Evolutionary conservation across 2,797 vertebrate genomes (phyloP), one percentile per base, ranked within the genome.

Genomic region (Gorsachius magnificus): DNA sequence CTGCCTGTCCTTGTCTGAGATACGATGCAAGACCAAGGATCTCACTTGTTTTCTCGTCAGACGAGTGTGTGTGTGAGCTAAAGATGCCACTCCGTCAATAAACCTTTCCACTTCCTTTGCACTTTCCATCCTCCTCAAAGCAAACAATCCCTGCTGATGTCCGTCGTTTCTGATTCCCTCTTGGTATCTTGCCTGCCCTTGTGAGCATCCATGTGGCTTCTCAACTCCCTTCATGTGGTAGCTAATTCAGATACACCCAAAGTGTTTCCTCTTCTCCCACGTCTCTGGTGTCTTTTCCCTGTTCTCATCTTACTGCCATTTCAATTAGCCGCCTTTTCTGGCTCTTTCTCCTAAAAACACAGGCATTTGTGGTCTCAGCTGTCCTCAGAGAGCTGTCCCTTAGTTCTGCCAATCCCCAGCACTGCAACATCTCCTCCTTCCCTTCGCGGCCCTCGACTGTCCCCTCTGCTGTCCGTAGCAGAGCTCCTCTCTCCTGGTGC

Each of bases 41-140:
- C 26, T 91, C 43, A 51, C 45, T 80, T 74, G 48, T 76, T 95
- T 90, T 93, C 83, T 43, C 25, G 75, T 90, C 61, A 75, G 76
- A 68, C 14, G 71, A 78, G 71, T 33, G 54, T 45, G 38, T 70
- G 19, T 57, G 29, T 82, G 75, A 89, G 53, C 70, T 79, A 43
- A 80, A 54, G 70, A 81, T 72, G 70, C 66, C 38, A 54, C n/a
- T 80, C 64, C 65, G 77, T 76, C 70, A 88, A 81, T 82, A 87
- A 92, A 89, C 48, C 69, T 84, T 93, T 83, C 77, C 45, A 56
- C 60, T 91, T 94, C 48, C 43, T 93, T 84, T 90, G 26, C 41
- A 43, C 8, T 51, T 74, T 35, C 38, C 56, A 87, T 63, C 43
- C 31, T 89, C 48, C 92, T 96, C 81, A 92, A 92, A 96, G 80